A percentile compares a stretch with the other conserved stretches of the same genome.
Conservation (phyloP, 2,797 vertebrate species). For the Lagorchestes hirsutus region DNA sequence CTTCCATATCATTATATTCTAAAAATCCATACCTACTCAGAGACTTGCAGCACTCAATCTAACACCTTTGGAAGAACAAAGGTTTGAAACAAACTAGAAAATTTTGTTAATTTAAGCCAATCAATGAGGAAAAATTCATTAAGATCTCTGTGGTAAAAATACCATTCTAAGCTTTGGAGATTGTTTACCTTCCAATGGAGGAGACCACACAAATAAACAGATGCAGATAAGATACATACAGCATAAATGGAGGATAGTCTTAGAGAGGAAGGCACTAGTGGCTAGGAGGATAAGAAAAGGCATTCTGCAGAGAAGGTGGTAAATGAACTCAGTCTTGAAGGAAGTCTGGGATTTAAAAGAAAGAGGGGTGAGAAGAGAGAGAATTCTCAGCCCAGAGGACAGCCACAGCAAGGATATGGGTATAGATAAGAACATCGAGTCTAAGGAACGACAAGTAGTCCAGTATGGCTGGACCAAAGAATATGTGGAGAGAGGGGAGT, state of each 20-base stretch:
- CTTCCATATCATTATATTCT: background rate
- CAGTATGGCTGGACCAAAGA: background rate
- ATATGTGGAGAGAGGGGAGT: background rate
- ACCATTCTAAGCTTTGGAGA: background rate
- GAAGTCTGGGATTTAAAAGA: background rate
- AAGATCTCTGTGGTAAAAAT: background rate
- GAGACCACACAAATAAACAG: background rate
- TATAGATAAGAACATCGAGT: background rate
- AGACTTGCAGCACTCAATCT: slow-evolving; percentile 6
- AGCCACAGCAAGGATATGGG: background rate
- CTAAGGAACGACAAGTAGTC: background rate
- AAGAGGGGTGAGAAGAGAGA: background rate
- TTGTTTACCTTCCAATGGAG: background rate
- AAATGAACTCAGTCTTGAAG: background rate
- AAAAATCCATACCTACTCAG: slow-evolving; percentile 4
- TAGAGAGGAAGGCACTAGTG: background rate
- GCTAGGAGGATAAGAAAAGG: background rate
- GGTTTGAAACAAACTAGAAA: slow-evolving; percentile 41
- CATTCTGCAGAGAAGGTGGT: background rate
- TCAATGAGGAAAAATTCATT: slow-evolving; percentile 13
- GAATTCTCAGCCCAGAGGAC: background rate
- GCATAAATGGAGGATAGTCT: background rate
- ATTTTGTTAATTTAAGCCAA: slow-evolving; percentile 42
- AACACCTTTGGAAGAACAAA: slow-evolving; percentile 48
- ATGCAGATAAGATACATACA: background rate